phyloP scores from a whole-genome alignment of 2,113 vertebrate genomes.

The Bungarus multicinctus region DNA sequence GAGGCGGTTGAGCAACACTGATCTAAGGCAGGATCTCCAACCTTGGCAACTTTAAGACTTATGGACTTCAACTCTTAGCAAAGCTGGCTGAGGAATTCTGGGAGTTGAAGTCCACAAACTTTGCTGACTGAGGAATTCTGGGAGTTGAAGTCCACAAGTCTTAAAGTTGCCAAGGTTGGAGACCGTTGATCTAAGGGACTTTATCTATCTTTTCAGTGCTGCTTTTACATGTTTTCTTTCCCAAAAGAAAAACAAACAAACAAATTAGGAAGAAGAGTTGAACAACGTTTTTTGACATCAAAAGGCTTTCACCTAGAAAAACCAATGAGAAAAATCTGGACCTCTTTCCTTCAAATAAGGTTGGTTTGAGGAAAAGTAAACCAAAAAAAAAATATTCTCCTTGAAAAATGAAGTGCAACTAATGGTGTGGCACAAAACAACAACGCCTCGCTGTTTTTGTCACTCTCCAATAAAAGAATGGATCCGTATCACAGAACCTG shows the following conservation, averaged over 20 bases:
- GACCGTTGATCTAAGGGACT: no score
- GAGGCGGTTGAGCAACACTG: background rate
- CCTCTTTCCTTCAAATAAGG: background rate
- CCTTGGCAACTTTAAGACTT: no score
- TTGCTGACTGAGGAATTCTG: no score
- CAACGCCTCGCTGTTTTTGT: background rate
- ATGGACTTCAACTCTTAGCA: no score
- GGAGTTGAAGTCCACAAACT: no score
- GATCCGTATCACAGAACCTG: background rate
- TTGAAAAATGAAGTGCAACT: background rate
- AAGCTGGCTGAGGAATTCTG: no score
- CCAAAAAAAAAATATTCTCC: background rate
- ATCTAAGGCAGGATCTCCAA: background rate
- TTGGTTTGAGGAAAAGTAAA: background rate
- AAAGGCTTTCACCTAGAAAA: background rate
- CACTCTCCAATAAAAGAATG: background rate
- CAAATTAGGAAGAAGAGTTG: background rate
- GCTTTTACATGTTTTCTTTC: no score
- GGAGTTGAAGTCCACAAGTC: no score
- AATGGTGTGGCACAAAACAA: background rate
- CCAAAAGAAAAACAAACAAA: no score
- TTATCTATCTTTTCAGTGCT: no score
- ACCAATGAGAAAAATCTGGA: background rate
- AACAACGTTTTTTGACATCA: background rate
- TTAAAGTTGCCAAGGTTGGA: no score